Conservation (phyloP, 2,888 invertebrate species). For the Pristionchus maxplancki region DNA sequence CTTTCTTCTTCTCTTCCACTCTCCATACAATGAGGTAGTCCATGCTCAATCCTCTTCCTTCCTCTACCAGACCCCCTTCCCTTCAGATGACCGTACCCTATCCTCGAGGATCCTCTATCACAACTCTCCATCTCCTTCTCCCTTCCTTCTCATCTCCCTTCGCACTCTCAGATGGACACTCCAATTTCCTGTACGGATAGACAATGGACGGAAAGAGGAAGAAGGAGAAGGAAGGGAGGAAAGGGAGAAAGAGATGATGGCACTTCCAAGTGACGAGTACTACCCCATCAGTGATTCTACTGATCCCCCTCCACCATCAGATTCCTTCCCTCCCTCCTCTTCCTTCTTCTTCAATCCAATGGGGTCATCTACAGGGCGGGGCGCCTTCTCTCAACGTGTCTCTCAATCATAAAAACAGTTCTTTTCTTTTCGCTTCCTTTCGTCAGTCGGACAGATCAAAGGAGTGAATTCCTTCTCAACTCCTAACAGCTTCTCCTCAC, state of each 20-base stretch:
- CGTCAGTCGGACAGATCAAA: neutral
- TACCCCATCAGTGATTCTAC: neutral
- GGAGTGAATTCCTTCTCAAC: slow-evolving; percentile 15
- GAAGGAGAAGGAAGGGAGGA: neutral
- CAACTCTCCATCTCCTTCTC: slow-evolving; percentile 22
- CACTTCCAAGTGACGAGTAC: neutral
- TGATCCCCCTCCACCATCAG: neutral
- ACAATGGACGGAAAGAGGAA: neutral
- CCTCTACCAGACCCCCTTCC: neutral
- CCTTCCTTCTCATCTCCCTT: slow-evolving; percentile 39
- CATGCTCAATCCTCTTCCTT: neutral
- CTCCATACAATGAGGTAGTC: neutral
- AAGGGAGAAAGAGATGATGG: neutral
- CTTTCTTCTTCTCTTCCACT: neutral
- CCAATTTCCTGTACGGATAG: slow-evolving; percentile 42
- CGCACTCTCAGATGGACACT: slow-evolving; percentile 47
- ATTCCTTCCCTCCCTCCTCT: neutral
- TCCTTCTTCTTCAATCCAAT: neutral
- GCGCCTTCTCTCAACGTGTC: neutral
- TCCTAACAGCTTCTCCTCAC: slow-evolving; percentile 13
- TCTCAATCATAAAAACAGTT: slow-evolving; percentile 7
- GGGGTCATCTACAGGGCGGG: slow-evolving; percentile 27
- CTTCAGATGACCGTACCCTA: neutral
- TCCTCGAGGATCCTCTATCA: neutral
- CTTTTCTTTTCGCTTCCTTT: slow-evolving; percentile 19